These are phyloP conservation scores for Rhodophaea formosa DNA, from an alignment of 2,888 invertebrate species.

Conservation along the genomic window DNA sequence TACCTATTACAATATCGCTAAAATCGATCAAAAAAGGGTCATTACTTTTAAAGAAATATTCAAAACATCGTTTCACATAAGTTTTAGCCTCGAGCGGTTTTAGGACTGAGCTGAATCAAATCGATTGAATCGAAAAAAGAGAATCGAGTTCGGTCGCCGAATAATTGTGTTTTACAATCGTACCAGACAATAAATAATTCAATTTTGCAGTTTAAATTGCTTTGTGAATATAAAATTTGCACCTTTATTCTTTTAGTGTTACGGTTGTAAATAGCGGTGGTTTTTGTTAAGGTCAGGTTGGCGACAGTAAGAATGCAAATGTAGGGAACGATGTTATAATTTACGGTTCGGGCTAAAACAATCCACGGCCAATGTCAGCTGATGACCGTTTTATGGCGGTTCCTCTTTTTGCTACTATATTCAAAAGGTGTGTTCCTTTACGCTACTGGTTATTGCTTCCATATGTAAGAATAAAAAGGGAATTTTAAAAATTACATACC, in stretches of 20 bases:
- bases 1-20: slow-evolving; percentile 20
- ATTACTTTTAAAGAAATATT: slow-evolving; percentile 12
- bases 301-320: slow-evolving; percentile 80
- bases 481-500: no score
- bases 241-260: background rate
- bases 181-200: slow-evolving; percentile 72
- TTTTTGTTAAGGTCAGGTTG: slow-evolving; percentile 35
- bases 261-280: slow-evolving; percentile 19
- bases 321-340: slow-evolving; percentile 64
- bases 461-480: background rate
- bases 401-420: slow-evolving; percentile 42
- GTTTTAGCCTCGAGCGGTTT: slow-evolving; percentile 30
- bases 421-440: slow-evolving; percentile 24
- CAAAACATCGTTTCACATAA: slow-evolving; percentile 14
- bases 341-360: slow-evolving; percentile 58
- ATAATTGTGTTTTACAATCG: slow-evolving; percentile 66
- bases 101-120: slow-evolving; percentile 43
- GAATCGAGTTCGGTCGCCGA: slow-evolving; percentile 46
- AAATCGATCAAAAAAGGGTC: background rate
- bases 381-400: slow-evolving; percentile 46
- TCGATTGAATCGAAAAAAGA: slow-evolving; percentile 48
- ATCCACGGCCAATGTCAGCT: slow-evolving; percentile 40
- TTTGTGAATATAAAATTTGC: slow-evolving; percentile 48
- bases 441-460: background rate
- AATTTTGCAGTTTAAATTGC: slow-evolving; percentile 73